phyloP scores from a whole-genome alignment of 2,888 invertebrate species.

The Drosophila vallismaia region DNA sequence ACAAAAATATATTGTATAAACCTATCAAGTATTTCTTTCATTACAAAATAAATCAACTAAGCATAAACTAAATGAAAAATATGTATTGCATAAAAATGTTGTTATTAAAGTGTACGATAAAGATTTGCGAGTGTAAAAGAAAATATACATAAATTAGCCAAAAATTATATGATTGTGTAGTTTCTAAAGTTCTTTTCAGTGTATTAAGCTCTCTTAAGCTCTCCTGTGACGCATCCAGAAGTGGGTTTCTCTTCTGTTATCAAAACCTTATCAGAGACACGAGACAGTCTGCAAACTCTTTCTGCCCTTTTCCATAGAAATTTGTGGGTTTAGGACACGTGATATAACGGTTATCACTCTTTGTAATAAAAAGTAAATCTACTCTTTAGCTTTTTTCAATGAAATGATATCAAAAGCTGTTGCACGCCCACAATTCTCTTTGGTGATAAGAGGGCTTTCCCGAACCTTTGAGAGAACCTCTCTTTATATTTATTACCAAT shows the following conservation, averaged over 20 bases:
- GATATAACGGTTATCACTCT: constrained; percentile 13
- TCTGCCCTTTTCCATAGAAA: constrained; percentile 4
- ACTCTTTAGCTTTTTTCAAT: constrained; percentile 10
- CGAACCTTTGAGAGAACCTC: background rate
- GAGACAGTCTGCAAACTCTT: background rate
- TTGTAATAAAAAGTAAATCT: background rate
- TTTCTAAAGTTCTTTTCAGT: background rate
- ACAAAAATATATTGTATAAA: constrained; percentile 48
- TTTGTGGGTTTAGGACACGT: background rate
- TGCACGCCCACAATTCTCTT: constrained; percentile 10
- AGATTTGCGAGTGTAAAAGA: constrained; percentile 57
- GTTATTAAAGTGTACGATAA: constrained; percentile 64
- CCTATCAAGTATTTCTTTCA: constrained; percentile 72
- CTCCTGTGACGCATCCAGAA: background rate
- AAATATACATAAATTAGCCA: constrained; percentile 44
- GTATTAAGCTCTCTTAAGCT: background rate
- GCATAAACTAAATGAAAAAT: constrained; percentile 32
- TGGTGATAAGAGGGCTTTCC: background rate
- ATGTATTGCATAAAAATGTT: constrained; percentile 55
- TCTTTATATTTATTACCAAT: background rate
- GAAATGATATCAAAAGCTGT: constrained; percentile 14
- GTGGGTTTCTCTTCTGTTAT: constrained; percentile 6
- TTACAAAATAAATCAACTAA: constrained; percentile 39
- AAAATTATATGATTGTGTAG: constrained; percentile 17
- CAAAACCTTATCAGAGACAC: constrained; percentile 1